Percentiles rank a stretch among this genome's conserved stretches.
phyloP scores from a whole-genome alignment of 2,113 vertebrate species.

The Nothobranchius furzeri region DNA sequence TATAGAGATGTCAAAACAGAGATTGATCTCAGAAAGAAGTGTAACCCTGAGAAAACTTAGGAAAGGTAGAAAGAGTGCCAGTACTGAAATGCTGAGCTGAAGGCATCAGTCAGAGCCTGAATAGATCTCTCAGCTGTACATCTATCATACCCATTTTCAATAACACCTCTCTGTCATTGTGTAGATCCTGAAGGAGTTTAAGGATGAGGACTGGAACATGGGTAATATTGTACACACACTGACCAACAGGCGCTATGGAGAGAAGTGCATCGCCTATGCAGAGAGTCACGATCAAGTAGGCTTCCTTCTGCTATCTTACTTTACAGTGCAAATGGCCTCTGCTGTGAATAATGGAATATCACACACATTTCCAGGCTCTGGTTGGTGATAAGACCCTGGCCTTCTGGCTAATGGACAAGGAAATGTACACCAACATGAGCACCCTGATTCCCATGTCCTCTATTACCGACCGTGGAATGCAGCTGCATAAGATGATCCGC shows the following conservation, averaged over 20 bases:
- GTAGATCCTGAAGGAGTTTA: conserved; percentile 94
- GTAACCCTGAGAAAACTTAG: conserved; percentile 65
- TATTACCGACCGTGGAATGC: conserved; percentile 94
- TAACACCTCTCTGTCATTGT: conserved; percentile 61
- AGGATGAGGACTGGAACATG: conserved; percentile 97
- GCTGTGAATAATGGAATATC: conserved; percentile 3
- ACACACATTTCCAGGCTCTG: conserved; percentile 80
- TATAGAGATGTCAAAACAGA: conserved; percentile 76
- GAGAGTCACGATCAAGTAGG: conserved; percentile 97
- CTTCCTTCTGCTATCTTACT: not conserved
- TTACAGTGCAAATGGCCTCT: not conserved
- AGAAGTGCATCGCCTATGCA: conserved; percentile 94
- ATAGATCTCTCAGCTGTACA: conserved; percentile 54
- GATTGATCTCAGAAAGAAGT: conserved; percentile 73
- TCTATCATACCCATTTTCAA: conserved; percentile 65
- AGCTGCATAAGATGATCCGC: conserved; percentile 98
- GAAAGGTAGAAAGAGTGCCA: conserved; percentile 46
- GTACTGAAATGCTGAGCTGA: conserved; percentile 45
- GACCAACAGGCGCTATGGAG: conserved; percentile 89
- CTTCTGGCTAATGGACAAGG: conserved; percentile 98
- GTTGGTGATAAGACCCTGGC: conserved; percentile 97
- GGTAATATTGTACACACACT: conserved; percentile 91
- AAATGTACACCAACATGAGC: conserved; percentile 99
- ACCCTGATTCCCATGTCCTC: conserved; percentile 83
- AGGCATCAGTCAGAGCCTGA: conserved; percentile 58